Conservation (phyloP, 2,888 invertebrate species). For the Plagodis dolabraria region DNA sequence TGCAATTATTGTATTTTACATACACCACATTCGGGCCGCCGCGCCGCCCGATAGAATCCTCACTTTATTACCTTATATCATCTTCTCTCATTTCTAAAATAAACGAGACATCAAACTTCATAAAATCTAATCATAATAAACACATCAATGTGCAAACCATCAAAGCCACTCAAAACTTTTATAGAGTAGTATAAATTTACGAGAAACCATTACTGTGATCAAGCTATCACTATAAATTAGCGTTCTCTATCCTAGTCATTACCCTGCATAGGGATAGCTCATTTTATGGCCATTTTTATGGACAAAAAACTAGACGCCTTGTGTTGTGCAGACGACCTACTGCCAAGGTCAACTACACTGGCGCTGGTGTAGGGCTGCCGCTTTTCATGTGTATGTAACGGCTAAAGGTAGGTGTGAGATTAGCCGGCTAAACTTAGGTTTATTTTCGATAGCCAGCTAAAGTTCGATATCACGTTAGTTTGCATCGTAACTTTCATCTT, state of each 20-base stretch:
- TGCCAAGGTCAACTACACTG: conserved; percentile 52
- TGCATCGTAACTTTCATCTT: too few relatives aligned
- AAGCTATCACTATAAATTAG: conserved; percentile 24
- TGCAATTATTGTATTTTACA: background rate
- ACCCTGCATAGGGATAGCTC: conserved; percentile 48
- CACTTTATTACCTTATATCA: background rate
- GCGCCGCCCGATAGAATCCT: too few relatives aligned
- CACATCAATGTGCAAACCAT: conserved; percentile 11
- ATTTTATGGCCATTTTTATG: conserved; percentile 60
- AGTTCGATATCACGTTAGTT: too few relatives aligned
- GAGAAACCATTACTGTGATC: conserved; percentile 19
- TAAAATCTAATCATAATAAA: conserved; percentile 2
- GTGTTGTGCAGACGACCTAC: conserved; percentile 50
- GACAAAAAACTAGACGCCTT: conserved; percentile 55
- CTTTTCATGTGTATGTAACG: too few relatives aligned
- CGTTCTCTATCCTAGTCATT: conserved; percentile 36
- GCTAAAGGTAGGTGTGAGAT: too few relatives aligned
- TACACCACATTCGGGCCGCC: too few relatives aligned
- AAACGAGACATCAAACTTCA: conserved; percentile 1
- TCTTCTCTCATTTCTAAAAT: background rate
- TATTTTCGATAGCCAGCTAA: too few relatives aligned
- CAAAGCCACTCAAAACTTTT: conserved; percentile 24
- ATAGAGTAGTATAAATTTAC: conserved; percentile 21
- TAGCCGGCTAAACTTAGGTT: too few relatives aligned
- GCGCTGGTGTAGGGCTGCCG: conserved; percentile 20